Evolutionary conservation across 2,888 invertebrate species (phyloP).

Genomic region (Cantharis rufa): DNA sequence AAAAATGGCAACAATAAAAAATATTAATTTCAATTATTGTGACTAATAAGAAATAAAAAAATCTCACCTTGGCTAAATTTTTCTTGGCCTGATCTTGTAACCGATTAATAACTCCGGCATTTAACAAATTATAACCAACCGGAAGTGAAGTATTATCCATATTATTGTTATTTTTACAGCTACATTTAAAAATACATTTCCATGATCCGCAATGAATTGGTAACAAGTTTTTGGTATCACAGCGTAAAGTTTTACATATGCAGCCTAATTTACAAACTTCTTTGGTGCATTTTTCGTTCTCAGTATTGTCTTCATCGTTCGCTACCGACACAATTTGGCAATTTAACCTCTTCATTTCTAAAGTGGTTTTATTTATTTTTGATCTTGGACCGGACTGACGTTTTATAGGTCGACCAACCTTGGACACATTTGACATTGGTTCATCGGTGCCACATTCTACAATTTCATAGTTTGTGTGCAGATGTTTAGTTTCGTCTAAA

Average conservation of each 20-base stretch:
- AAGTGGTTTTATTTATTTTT: constrained; percentile 35
- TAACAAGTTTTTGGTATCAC: constrained; percentile 49
- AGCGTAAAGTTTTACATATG: constrained; percentile 65
- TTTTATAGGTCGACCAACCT: not conserved
- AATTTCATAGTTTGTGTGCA: constrained; percentile 37
- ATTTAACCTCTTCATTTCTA: constrained; percentile 65
- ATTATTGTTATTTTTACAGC: constrained; percentile 49
- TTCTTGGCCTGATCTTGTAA: constrained; percentile 59
- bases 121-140: constrained; percentile 45
- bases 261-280: constrained; percentile 68
- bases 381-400: constrained; percentile 12
- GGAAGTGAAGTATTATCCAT: constrained; percentile 42
- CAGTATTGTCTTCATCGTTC: constrained; percentile 46
- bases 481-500: constrained; percentile 46
- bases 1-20: too few species aligned
- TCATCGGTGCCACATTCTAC: constrained; percentile 39
- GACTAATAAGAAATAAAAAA: not conserved
- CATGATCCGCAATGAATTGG: constrained; percentile 65
- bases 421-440: not conserved
- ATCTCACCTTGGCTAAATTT: constrained; percentile 60
- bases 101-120: constrained; percentile 46
- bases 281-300: constrained; percentile 56
- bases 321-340: constrained; percentile 66
- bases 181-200: constrained; percentile 66
- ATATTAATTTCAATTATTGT: too few species aligned